Percentiles rank a stretch among this genome's conserved stretches.
Evolutionary conservation across 2,888 invertebrate genomes (phyloP).

Genomic region (Cephus runcator): DNA sequence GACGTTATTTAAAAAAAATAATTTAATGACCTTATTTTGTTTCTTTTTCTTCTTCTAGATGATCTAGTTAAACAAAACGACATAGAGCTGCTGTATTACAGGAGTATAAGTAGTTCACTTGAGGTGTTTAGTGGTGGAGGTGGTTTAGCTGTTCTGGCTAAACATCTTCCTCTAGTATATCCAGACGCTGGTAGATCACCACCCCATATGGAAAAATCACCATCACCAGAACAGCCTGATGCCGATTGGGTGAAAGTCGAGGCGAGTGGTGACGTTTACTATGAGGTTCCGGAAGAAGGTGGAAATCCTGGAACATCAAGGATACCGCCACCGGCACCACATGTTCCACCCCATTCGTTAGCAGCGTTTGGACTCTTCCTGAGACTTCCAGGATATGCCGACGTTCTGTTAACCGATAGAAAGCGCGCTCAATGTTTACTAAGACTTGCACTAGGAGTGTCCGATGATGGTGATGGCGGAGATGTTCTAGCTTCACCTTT

Average conservation of each 20-base stretch:
- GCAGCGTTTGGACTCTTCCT: constrained; percentile 91
- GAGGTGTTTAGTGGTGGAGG: constrained; percentile 90
- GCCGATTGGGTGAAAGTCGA: constrained; percentile 74
- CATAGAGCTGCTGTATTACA: constrained; percentile 47
- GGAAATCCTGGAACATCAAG: constrained; percentile 64
- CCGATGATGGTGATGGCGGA: constrained; percentile 91
- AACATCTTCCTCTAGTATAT: constrained; percentile 88
- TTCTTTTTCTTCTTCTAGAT: constrained; percentile 33
- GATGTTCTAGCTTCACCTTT: constrained; percentile 79
- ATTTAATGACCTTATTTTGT: background rate
- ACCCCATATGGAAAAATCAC: constrained; percentile 70
- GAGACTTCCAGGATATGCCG: constrained; percentile 90
- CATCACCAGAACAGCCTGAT: constrained; percentile 68
- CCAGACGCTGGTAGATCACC: constrained; percentile 75
- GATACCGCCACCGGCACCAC: constrained; percentile 68
- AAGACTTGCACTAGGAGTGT: constrained; percentile 87
- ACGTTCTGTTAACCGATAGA: constrained; percentile 85
- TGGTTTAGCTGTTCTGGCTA: constrained; percentile 88
- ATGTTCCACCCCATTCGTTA: constrained; percentile 89
- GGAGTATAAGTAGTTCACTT: constrained; percentile 70
- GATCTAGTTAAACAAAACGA: constrained; percentile 46
- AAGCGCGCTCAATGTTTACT: constrained; percentile 87
- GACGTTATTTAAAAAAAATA: background rate
- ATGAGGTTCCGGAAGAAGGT: constrained; percentile 71
- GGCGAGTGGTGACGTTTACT: constrained; percentile 72